phyloP scores from a whole-genome alignment of 2,113 vertebrate genomes.

The Phyllopteryx taeniolatus region DNA sequence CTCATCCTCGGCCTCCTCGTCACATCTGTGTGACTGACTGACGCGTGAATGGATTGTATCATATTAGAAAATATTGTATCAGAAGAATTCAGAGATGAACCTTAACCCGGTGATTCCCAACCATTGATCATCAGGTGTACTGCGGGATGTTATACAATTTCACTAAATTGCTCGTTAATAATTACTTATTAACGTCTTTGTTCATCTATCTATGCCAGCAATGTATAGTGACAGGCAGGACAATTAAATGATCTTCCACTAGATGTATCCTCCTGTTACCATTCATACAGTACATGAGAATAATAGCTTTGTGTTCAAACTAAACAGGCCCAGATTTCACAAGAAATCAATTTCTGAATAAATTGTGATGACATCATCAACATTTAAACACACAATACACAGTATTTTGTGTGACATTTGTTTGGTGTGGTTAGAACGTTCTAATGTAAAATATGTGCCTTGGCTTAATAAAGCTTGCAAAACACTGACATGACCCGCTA shows the following conservation, averaged over 20 bases:
- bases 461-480: background rate
- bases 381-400: background rate
- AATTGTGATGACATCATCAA: no score
- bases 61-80: background rate
- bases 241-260: no score
- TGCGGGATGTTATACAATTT: background rate
- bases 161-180: background rate
- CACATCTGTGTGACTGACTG: constrained; percentile 5
- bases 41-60: background rate
- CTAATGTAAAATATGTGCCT: background rate
- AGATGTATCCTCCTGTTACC: no score
- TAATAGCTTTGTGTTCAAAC: background rate
- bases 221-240: background rate
- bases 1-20: constrained; percentile 35
- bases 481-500: background rate
- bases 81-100: background rate
- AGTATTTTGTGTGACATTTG: background rate
- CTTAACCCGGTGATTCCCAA: background rate
- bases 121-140: background rate
- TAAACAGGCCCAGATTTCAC: background rate
- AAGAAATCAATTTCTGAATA: no score
- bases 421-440: background rate
- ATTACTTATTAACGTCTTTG: background rate
- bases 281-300: background rate
- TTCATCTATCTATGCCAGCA: background rate